phyloP scores from a whole-genome alignment of 2,113 vertebrate species.

The Archocentrus centrarchus region DNA sequence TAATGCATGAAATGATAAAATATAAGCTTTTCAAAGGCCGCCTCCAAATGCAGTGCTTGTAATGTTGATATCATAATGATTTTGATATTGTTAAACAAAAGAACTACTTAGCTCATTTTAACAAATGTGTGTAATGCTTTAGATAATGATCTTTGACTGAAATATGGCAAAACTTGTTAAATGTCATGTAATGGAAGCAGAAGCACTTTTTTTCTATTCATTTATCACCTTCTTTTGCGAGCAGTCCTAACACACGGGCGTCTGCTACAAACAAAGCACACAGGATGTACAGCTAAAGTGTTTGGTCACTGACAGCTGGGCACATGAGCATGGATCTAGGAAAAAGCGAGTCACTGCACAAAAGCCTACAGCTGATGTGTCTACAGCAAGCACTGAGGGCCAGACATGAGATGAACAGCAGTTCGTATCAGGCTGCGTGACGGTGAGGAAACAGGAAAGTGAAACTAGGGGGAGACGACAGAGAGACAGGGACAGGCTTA shows the following conservation, averaged over 20 bases:
- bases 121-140: not conserved
- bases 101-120: too few species aligned
- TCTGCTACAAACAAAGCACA: conserved; percentile 1
- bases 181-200: conserved; percentile 15
- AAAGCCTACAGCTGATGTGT: conserved; percentile 14
- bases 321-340: not conserved
- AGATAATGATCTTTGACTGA: not conserved
- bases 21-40: not conserved
- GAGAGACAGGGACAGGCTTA: conserved; percentile 88
- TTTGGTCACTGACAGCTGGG: conserved; percentile 4
- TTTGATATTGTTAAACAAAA: not conserved
- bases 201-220: not conserved
- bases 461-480: conserved; percentile 67
- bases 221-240: not conserved
- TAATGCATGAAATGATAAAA: not conserved
- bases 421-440: conserved; percentile 17
- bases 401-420: conserved; percentile 19
- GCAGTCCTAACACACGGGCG: not conserved
- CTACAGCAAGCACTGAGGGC: conserved; percentile 37
- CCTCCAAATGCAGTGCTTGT: not conserved
- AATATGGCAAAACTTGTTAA: not conserved
- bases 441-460: conserved; percentile 39
- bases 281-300: not conserved
- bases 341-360: conserved; percentile 12
- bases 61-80: not conserved